These are phyloP conservation scores for Pedionomus torquatus DNA, from an alignment of 2,113 vertebrate genomes.

Conservation along the genomic window DNA sequence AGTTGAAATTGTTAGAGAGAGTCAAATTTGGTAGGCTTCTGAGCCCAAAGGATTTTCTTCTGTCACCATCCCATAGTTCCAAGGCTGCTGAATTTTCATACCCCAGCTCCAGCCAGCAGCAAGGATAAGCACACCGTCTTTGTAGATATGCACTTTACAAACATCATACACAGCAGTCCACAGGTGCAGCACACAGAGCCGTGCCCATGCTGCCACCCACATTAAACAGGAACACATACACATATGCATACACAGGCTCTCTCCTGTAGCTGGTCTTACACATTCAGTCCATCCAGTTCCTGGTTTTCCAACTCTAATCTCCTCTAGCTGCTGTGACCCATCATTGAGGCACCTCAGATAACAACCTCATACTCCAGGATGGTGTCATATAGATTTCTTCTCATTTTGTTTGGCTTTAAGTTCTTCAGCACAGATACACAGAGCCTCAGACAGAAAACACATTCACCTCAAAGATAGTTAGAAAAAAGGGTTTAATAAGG, in stretches of 20 bases:
- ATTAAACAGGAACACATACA: accelerated
- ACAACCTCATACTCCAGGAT: neutral
- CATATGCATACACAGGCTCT: neutral
- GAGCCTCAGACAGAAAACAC: neutral
- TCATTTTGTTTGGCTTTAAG: neutral
- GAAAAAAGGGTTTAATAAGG: neutral
- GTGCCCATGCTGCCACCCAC: neutral
- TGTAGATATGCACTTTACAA: accelerated
- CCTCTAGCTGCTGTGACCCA: neutral
- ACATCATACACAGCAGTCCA: neutral
- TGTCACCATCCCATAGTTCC: neutral
- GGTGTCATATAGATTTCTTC: neutral
- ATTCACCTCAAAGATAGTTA: neutral
- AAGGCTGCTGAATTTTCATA: neutral
- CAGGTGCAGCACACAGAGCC: neutral
- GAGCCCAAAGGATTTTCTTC: neutral
- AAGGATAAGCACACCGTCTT: neutral
- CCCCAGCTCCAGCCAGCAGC: neutral
- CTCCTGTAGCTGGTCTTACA: neutral
- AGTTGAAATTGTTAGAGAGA: neutral
- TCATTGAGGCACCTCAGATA: neutral
- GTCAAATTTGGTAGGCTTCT: neutral
- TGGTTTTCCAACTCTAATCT: neutral
- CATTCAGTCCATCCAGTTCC: neutral
- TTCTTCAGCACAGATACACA: neutral